Percentiles rank a stretch among this genome's conserved stretches.
Evolutionary conservation across 2,888 invertebrate genomes (phyloP).

Genomic region (Apoderus coryli): DNA sequence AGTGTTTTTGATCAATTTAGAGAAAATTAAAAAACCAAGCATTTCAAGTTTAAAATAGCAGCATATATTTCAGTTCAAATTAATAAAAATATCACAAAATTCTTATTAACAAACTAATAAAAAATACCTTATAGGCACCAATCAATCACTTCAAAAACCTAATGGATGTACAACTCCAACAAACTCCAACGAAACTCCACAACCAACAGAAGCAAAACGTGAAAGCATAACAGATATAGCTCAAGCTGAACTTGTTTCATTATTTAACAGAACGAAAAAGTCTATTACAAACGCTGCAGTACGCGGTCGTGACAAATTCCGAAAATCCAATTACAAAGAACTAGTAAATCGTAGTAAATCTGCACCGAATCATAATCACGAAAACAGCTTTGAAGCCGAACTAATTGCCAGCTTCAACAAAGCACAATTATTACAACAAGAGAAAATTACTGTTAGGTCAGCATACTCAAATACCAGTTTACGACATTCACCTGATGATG

Average conservation of each 20-base stretch:
- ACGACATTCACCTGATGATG: slow-evolving; percentile 20
- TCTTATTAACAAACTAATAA: no score
- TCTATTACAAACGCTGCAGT: slow-evolving; percentile 22
- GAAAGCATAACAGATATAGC: slow-evolving; percentile 24
- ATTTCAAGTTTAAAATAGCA: no score
- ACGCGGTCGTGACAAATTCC: slow-evolving; percentile 22
- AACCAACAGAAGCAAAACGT: no score
- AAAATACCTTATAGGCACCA: no score
- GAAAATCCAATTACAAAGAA: slow-evolving; percentile 24
- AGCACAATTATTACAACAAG: slow-evolving; percentile 31
- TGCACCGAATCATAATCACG: slow-evolving; percentile 37
- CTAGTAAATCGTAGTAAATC: slow-evolving; percentile 40
- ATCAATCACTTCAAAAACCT: no score
- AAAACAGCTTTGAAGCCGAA: slow-evolving; percentile 33
- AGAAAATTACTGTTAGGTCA: slow-evolving; percentile 22
- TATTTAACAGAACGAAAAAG: slow-evolving; percentile 29
- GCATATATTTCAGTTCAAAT: no score
- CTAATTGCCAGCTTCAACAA: slow-evolving; percentile 37
- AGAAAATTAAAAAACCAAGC: no score
- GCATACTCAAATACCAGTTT: slow-evolving; percentile 23
- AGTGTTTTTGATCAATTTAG: no score
- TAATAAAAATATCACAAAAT: no score
- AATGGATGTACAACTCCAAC: no score
- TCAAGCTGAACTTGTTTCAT: slow-evolving; percentile 24
- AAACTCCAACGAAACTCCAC: no score